Evolutionary conservation across 1,140 invertebrate species (phyloP), one percentile per base, ranked within the genome.

Genomic region (Notospermus geniculatus): DNA sequence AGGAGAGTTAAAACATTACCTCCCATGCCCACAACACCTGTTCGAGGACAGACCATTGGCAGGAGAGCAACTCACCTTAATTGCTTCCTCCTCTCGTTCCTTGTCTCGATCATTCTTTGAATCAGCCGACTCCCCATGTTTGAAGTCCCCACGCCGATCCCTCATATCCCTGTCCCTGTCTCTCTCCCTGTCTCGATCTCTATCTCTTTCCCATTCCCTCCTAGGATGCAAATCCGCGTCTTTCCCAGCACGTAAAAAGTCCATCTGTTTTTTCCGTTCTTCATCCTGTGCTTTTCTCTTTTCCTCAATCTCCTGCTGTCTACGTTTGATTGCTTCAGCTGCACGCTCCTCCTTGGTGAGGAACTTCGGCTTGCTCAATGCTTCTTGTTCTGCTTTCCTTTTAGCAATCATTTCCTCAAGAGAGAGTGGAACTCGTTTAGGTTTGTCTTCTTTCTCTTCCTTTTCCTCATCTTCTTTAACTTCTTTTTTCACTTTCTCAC

Each of bases 351-450:
- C 94, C 84, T 97, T 98, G 0, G 92, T 93, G 25, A 99, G 83
- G 81, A 99, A 99, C 54, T 97, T 95, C 0, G 97, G 97, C 84
- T 81, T 88, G 25, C 91, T 91, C 69, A 75, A 60, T n/a, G 74
- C 79, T 69, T 91, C 90, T 81, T 98, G 95, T 78, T 97, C 95
- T 2, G 92, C 92, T 78, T 98, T 96, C 74, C 97, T 97, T 76
- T 97, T 97, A 0, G 93, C 89, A 22, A 99, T 79, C 32, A 99
- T 76, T 80, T 99, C 96, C 80, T 99, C 97, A 23, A 99, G 83
- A 45, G 95, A 98, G 2, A 98, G 81, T 0, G 97, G 97, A 25
- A 79, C 74, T 59, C 71, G 69, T 57, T 78, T 78, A 25, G 62
- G 60, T 43, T 45, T 30, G 0, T 54, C 77, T 95, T 94, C 62